Evolutionary conservation across 2,113 vertebrate genomes (phyloP), one percentile per base, ranked within the genome.

Genomic region (Todiramphus chloris): DNA sequence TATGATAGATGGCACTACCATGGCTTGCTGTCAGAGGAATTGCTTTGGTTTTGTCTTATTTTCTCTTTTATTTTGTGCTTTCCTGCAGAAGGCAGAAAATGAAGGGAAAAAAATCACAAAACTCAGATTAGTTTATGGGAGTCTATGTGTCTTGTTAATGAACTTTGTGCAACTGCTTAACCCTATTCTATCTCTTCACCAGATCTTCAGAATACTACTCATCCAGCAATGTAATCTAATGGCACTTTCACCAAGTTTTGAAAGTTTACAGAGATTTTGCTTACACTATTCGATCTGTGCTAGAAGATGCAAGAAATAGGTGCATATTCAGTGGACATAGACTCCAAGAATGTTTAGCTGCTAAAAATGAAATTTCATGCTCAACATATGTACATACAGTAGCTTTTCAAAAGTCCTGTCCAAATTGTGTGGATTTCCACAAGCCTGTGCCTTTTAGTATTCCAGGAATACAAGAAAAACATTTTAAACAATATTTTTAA

Each of bases 101-200:
- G 2, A 51, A 13, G 3, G 1, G 1, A 0, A 0, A 24, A 14
- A 21, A 16, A 14, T 1, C 51, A 51, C 23, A 53, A 53, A 46
- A 41, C 20, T 73, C 25, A 55, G 6, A 25, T 23, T 24, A 59
- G 10, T 30, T 41, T 58, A 11, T 16, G 15, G 28, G 24, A 59
- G 80, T 43, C 43, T 80, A 6, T 66, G 5, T 53, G 24, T 81
- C 28, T 66, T 82, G 4, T 24, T 73, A 79, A 69, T 69, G 30
- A 90, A 66, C 5, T 20, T 79, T 24, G 7, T 60, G 11, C 35
- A 90, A 56, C 16, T 68, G 6, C 6, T 63, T 84, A 59, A 63
- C 10, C 4, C 4, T 81, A 28, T 43, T 89, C 8, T 44, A 15
- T 59, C 8, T 58, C 24, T 88, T 69, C 21, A 13, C 2, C 17